Percentiles rank a stretch among this genome's conserved stretches.
Conservation (phyloP, 2,888 invertebrate genomes). For the Thymelicus lineola region DNA sequence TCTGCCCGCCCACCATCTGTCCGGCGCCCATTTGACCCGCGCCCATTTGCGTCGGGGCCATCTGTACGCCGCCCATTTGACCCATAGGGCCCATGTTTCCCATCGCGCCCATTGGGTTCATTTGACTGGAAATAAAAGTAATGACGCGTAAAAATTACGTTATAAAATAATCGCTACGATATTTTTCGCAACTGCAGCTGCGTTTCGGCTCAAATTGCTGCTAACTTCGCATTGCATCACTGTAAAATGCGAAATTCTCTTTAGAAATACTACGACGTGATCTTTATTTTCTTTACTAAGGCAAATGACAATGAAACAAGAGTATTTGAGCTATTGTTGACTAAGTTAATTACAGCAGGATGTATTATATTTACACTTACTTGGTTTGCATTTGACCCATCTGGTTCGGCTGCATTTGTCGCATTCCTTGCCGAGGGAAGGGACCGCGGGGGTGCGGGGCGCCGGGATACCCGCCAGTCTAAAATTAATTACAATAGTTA, state of each 20-base stretch:
- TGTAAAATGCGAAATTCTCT: too few species aligned
- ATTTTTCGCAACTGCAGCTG: too few species aligned
- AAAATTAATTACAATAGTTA: slow-evolving; percentile 14
- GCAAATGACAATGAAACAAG: too few species aligned
- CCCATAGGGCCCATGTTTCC: slow-evolving; percentile 77
- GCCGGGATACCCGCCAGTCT: slow-evolving; percentile 70
- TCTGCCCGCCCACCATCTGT: slow-evolving; percentile 70
- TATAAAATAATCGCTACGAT: too few species aligned
- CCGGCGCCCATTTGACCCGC: slow-evolving; percentile 67
- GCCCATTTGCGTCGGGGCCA: slow-evolving; percentile 69
- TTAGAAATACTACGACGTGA: too few species aligned
- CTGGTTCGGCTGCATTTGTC: slow-evolving; percentile 79
- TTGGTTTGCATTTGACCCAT: slow-evolving; percentile 78
- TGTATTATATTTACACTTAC: slow-evolving; percentile 55
- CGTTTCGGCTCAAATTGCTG: too few species aligned
- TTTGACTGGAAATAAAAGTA: slow-evolving; percentile 64
- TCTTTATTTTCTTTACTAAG: too few species aligned
- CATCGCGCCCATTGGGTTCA: slow-evolving; percentile 78
- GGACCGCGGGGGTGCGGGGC: slow-evolving; percentile 68
- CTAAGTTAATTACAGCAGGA: too few species aligned
- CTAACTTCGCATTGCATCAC: too few species aligned
- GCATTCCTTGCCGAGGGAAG: slow-evolving; percentile 74
- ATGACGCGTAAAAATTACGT: too few species aligned
- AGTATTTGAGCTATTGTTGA: too few species aligned
- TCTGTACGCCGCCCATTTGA: slow-evolving; percentile 64